A percentile compares a stretch with the other conserved stretches of the same genome.
These are phyloP conservation scores for Azemiops feae DNA, from an alignment of 2,113 vertebrate genomes.

Conservation along the genomic window DNA sequence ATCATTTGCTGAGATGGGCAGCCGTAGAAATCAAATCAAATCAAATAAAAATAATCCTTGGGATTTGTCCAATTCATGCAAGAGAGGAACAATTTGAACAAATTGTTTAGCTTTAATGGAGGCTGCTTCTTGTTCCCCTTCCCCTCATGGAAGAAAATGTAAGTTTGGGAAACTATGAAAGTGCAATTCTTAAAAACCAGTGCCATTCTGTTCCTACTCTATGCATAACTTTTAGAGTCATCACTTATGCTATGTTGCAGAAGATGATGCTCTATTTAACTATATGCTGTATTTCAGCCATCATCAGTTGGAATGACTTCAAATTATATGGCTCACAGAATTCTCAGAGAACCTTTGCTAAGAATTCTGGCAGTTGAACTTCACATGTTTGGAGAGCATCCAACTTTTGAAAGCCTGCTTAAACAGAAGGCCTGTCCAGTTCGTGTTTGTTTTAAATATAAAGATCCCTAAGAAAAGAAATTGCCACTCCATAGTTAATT, in stretches of 20 bases:
- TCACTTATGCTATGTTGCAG: neutral
- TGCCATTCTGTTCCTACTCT: neutral
- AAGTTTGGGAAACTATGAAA: neutral
- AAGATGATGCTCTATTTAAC: neutral
- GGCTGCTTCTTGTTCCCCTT: neutral
- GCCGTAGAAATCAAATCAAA: neutral
- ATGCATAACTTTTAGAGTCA: neutral
- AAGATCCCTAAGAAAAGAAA: neutral
- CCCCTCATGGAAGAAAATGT: neutral
- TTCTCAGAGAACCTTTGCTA: neutral
- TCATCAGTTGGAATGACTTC: neutral
- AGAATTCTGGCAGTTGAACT: neutral
- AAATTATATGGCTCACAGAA: neutral
- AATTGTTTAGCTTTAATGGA: neutral
- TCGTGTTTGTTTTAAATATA: neutral
- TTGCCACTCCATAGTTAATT: neutral
- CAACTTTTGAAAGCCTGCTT: neutral
- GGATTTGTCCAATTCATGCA: neutral
- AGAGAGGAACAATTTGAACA: neutral
- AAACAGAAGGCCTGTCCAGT: neutral
- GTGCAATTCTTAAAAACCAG: neutral
- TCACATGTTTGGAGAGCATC: neutral
- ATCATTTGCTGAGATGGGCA: neutral
- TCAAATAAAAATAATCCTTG: neutral
- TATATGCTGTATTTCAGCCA: neutral